Evolutionary conservation across 2,113 vertebrate species (phyloP).

Genomic region (Catharus minimus): DNA sequence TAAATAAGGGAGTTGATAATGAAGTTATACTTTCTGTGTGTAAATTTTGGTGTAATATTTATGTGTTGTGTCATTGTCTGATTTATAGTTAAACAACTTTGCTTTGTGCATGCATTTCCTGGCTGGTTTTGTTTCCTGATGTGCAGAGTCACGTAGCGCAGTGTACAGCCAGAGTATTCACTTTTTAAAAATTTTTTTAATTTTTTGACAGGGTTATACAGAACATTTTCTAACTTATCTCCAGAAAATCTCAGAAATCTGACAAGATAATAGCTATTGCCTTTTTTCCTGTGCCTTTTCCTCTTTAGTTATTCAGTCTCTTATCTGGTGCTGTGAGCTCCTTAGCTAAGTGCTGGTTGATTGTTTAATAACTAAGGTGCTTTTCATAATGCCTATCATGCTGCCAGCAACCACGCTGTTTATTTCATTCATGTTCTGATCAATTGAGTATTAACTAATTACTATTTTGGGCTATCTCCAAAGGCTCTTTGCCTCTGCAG

Average conservation of each 20-base stretch:
- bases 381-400: constrained; percentile 51
- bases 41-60: not conserved
- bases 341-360: constrained; percentile 65
- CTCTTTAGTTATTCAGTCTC: constrained; percentile 49
- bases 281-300: constrained; percentile 46
- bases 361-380: constrained; percentile 63
- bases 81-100: not conserved
- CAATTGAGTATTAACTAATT: constrained; percentile 60
- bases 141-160: not conserved
- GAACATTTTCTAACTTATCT: constrained; percentile 62
- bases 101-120: not conserved
- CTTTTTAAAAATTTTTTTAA: not conserved
- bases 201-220: constrained; percentile 55
- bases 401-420: constrained; percentile 47
- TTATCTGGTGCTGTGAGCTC: constrained; percentile 51
- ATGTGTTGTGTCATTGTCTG: not conserved
- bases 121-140: not conserved
- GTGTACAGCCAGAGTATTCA: constrained; percentile 24
- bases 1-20: not conserved
- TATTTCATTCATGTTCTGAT: constrained; percentile 60
- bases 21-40: not conserved
- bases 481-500: constrained; percentile 30
- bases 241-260: constrained; percentile 60
- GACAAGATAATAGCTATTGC: constrained; percentile 64
- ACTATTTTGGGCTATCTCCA: constrained; percentile 44